Evolutionary conservation across 2,888 invertebrate genomes (phyloP), one percentile per base, ranked within the genome.

Genomic region (Asteroscopus sphinx): DNA sequence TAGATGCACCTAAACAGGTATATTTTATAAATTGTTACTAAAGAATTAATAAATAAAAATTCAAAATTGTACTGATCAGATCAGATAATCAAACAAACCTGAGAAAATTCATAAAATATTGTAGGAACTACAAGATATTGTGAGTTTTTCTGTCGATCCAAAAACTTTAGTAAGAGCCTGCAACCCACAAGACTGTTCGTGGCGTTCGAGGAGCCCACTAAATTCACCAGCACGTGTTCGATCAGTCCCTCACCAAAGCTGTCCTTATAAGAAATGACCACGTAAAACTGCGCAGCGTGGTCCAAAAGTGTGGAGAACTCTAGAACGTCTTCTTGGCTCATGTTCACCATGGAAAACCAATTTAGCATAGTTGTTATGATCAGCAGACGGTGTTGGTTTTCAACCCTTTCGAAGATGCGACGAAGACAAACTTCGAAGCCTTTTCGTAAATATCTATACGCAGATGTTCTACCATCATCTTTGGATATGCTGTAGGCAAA

Each of bases 381-480:
- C 9, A 87, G 78, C 17, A 95, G 75, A 11, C 95, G 81, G 68
- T 95, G 89, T 3, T 83, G 71, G 47, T 95, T 95, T 3, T 87
- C 75, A 11, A 95, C 87, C 64, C 95, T 92, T 42, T 92, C 89
- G 12, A 95, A 92, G 9, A 95, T 90, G 15, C 95, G 88, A 26
- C 93, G 88, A 1, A 96, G 74, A 65, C 95, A 95, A 0, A 95
- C 91, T 74, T 95, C 95, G 6, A 96, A 87, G 1, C 95, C 95
- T 66, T 91, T 94, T 32, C 87, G 88, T 49, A 95, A 71, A 35
- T 86, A 84, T 1, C 72, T 78, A 47, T 92, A 93, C 1, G 77
- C 75, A 4, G 73, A 67, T 4, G 75, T 46, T 17, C 74, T 75
- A 1, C 77, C 70, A 32, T 80, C 76, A 8, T 63, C 56, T 56